These are phyloP conservation scores for Poecilia picta DNA, from an alignment of 2,797 vertebrate species.

Conservation along the genomic window DNA sequence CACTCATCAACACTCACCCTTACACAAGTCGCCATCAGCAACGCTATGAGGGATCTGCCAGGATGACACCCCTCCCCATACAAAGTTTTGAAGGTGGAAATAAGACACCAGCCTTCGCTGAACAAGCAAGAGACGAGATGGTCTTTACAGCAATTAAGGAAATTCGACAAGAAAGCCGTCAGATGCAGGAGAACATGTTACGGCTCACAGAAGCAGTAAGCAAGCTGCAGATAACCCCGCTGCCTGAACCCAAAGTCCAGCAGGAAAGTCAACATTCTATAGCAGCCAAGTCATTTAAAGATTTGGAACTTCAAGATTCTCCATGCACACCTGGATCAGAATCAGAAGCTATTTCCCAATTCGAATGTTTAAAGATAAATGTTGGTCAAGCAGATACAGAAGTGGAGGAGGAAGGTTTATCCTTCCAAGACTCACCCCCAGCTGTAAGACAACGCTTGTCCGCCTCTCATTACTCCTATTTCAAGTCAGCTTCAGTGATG, in stretches of 20 bases:
- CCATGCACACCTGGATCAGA: background rate
- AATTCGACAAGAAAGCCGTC: background rate
- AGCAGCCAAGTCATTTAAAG: background rate
- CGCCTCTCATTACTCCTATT: no score
- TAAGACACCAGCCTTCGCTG: background rate
- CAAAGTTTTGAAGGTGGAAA: background rate
- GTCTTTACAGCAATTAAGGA: background rate
- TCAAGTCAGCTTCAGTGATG: no score
- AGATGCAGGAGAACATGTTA: background rate
- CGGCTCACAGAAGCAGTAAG: background rate
- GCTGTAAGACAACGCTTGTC: no score
- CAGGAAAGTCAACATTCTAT: background rate
- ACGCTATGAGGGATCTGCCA: background rate
- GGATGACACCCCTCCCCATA: background rate
- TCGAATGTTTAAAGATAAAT: background rate
- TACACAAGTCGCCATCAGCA: background rate
- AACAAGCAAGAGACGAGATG: background rate
- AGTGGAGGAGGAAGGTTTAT: background rate
- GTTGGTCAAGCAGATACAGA: background rate
- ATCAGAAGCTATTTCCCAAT: background rate
- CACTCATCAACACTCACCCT: background rate
- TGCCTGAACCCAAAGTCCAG: background rate
- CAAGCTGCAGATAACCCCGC: background rate
- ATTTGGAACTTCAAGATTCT: background rate
- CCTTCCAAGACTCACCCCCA: no score